phyloP scores from a whole-genome alignment of 1,140 invertebrate genomes.

The Bombus confusus region DNA sequence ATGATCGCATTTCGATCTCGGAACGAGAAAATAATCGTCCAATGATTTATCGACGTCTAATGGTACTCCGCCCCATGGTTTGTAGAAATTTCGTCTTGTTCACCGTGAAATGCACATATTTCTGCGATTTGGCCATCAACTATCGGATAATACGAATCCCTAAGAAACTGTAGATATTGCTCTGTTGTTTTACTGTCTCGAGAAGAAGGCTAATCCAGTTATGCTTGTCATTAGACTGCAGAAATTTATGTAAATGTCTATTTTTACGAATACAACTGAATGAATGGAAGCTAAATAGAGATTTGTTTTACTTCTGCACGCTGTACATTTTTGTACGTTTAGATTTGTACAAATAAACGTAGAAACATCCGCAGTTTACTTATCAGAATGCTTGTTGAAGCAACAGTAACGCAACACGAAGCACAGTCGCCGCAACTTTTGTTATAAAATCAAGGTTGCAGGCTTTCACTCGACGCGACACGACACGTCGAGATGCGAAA shows the following conservation, averaged over 20 bases:
- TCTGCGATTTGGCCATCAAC: background rate
- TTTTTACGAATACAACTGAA: too few relatives aligned
- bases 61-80: background rate
- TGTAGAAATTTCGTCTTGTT: background rate
- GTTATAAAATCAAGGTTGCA: constrained; percentile 78
- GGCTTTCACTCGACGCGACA: constrained; percentile 70
- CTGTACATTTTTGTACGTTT: too few relatives aligned
- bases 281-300: too few relatives aligned
- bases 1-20: background rate
- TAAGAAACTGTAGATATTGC: background rate
- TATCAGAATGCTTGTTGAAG: background rate
- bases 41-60: background rate
- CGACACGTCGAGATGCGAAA: background rate
- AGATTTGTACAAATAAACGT: background rate
- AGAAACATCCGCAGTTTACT: too few relatives aligned
- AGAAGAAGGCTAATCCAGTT: too few relatives aligned
- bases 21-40: background rate
- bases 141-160: background rate
- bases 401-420: background rate
- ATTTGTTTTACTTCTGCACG: too few relatives aligned
- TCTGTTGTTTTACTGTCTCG: background rate
- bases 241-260: background rate
- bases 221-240: background rate
- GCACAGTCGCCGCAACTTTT: constrained; percentile 66
- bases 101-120: background rate